Conservation (phyloP, 2,888 invertebrate genomes). For the Sesia apiformis region DNA sequence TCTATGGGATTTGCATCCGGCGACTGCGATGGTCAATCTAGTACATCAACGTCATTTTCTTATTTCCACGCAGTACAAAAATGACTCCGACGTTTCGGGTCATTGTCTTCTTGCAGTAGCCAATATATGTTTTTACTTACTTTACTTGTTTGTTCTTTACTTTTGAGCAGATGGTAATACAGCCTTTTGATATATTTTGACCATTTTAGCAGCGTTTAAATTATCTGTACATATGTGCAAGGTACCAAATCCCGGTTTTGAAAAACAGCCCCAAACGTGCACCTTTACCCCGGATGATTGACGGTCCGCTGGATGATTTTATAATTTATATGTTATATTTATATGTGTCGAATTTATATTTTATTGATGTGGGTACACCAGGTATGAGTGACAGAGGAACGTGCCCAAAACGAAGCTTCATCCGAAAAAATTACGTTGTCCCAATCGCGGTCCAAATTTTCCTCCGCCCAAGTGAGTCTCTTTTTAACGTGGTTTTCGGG, state of each 20-base stretch:
- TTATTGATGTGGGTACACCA: neutral
- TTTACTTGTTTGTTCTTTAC: no score
- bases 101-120: neutral
- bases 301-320: neutral
- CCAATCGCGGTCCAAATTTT: neutral
- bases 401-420: neutral
- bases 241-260: neutral
- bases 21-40: conserved; percentile 11
- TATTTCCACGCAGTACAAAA: conserved; percentile 13
- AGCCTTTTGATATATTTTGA: neutral
- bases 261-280: conserved; percentile 1
- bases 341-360: no score
- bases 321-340: no score
- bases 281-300: neutral
- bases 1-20: conserved; percentile 15
- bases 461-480: no score
- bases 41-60: conserved; percentile 11
- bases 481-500: neutral
- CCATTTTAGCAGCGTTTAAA: neutral
- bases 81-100: conserved; percentile 10
- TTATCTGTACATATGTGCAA: neutral
- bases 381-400: neutral
- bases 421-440: neutral
- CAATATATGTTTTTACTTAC: neutral
- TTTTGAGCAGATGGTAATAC: neutral